Conservation (phyloP, 2,797 vertebrate species). For the Siniperca obscura region DNA sequence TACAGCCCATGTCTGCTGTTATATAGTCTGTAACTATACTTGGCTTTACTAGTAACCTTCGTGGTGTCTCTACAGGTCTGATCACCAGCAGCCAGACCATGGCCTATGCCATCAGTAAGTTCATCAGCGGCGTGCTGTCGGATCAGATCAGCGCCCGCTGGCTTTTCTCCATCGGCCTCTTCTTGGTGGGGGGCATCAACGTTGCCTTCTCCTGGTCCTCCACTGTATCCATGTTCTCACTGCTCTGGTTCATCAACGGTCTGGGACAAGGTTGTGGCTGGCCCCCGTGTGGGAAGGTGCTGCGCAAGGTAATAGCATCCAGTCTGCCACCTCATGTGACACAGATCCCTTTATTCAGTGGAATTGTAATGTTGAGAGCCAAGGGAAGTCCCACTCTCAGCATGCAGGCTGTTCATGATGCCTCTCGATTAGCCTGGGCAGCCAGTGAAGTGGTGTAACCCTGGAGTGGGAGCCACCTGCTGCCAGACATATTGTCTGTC, state of each 20-base stretch:
- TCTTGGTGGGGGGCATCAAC: conserved; percentile 95
- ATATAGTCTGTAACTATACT: not conserved
- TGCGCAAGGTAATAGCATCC: conserved; percentile 89
- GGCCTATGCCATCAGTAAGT: conserved; percentile 98
- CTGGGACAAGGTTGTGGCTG: conserved; percentile 97
- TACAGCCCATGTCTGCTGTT: not conserved
- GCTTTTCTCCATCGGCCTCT: conserved; percentile 94
- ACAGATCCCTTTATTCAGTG: not conserved
- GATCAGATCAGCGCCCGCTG: conserved; percentile 95
- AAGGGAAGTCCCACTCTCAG: not conserved
- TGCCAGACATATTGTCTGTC: conserved; percentile 6
- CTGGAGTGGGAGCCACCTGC: not conserved
- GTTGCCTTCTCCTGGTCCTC: conserved; percentile 93
- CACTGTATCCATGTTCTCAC: conserved; percentile 87
- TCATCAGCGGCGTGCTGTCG: conserved; percentile 94
- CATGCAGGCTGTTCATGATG: not conserved
- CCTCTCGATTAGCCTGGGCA: not conserved
- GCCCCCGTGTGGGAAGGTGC: conserved; percentile 95
- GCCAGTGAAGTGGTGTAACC: conserved; percentile 6
- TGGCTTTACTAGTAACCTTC: not conserved
- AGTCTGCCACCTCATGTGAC: not conserved
- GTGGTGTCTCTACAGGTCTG: conserved; percentile 84
- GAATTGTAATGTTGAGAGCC: not conserved
- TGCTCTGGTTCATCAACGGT: conserved; percentile 97
- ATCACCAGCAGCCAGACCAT: conserved; percentile 98